Base-by-base conservation (phyloP, 2,797 vertebrate species). In the Rhyacichthys aspro region DNA sequence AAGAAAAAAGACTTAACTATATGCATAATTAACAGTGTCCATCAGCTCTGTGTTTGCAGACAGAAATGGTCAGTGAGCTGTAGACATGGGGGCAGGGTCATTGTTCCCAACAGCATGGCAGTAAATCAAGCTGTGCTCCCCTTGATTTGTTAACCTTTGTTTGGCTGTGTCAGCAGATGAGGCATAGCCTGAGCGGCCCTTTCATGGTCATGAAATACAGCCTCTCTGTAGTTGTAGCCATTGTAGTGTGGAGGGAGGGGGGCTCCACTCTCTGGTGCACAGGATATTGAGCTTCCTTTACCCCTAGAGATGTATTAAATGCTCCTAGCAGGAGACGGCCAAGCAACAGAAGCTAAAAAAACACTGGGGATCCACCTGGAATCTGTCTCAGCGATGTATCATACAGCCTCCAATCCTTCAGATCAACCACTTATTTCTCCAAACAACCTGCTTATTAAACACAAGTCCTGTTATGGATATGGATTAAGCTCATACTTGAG, bases 71-170 rank as follows among this genome's bases (percentile, higher is more conserved):
- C 58, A 56, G 69, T 78, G 63, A 73, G 57, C 61, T 64, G 36
- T 39, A 59, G 72, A 75, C 57, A 14, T n/a, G 73, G 73, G 65
- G 79, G 55, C 49, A 5, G 74, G 68, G 50, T 59, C 68, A 62
- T 78, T 75, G 75, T 83, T 85, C 76, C 57, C 46, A 39, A 41
- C 68, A 74, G 70, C 11, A 8, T 50, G 74, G 80, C 76, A 69
- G 72, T 91, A 86, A 89, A 88, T 90, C 90, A 85, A 56, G 58
- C 64, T 1, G 55, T 6, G 74, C 69, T 76, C 59, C 73, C 69
- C 72, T 87, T 85, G 86, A 87, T 90, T 90, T 88, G 84, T 91
- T 91, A 91, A 91, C 90, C 88, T 91, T 86, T 90, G 86, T 90
- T 81, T 85, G 83, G 78, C 79, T 75, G 69, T 81, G 86, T 89